phyloP scores from a whole-genome alignment of 2,113 vertebrate species.

The Carettochelys insculpta region DNA sequence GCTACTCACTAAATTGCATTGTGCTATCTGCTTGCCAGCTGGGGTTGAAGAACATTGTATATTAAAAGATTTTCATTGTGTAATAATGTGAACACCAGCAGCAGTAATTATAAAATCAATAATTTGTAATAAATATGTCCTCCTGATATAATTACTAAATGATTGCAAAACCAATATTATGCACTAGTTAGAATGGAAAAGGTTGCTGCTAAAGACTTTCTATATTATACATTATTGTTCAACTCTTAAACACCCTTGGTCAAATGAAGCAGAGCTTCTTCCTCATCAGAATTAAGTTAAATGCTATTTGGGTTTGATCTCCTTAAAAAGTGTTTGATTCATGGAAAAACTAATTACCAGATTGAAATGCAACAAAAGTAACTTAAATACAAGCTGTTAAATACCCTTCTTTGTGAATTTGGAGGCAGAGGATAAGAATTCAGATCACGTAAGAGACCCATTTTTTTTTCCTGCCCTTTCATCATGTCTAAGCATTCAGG shows the following conservation, averaged over 20 bases:
- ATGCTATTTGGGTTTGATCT: slow-evolving; percentile 64
- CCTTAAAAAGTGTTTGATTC: slow-evolving; percentile 69
- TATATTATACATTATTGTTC: slow-evolving; percentile 76
- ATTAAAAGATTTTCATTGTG: slow-evolving; percentile 84
- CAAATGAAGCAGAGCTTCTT: slow-evolving; percentile 76
- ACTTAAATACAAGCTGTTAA: slow-evolving; percentile 3
- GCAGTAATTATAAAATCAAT: slow-evolving; percentile 86
- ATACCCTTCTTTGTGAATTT: neutral
- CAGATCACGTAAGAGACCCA: neutral
- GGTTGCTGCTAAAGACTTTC: slow-evolving; percentile 78
- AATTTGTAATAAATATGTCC: slow-evolving; percentile 86
- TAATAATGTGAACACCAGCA: slow-evolving; percentile 80
- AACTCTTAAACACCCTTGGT: slow-evolving; percentile 76
- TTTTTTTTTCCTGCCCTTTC: neutral
- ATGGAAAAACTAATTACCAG: slow-evolving; percentile 64
- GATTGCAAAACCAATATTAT: slow-evolving; percentile 84
- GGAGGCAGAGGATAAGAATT: slow-evolving; percentile 18
- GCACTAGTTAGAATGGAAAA: slow-evolving; percentile 78
- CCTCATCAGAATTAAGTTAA: slow-evolving; percentile 72
- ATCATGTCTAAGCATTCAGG: neutral
- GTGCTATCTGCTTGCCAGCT: slow-evolving; percentile 73
- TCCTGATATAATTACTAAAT: slow-evolving; percentile 85
- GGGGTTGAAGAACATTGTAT: slow-evolving; percentile 76
- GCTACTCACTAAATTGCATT: slow-evolving; percentile 77
- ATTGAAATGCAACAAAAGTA: slow-evolving; percentile 63